Evolutionary conservation across 2,797 vertebrate genomes (phyloP), one percentile per base, ranked within the genome.

Genomic region (Ispidina picta): DNA sequence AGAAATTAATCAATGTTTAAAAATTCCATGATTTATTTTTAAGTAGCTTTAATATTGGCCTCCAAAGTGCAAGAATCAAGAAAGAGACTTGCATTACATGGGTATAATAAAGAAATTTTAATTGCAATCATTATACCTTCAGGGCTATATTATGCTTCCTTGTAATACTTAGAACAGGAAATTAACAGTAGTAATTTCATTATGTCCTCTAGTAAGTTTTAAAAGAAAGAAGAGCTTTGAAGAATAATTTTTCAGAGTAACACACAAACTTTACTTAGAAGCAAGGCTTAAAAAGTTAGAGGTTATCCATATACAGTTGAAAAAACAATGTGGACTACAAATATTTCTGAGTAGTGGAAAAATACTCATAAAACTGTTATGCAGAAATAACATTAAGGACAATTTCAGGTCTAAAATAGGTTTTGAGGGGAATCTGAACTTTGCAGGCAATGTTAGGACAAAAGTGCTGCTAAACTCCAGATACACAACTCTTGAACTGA

Each of bases 131-230:
- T 74, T 91, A 35, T 28, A 88, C 25, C 59, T 78, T 39, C 46
- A 75, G 58, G 80, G 14, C 35, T 83, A 28, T 56, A 69, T 52
- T 88, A 48, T 44, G 7, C 44, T 86, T 86, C 41, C 56, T 49
- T 83, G 39, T 88, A 88, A 75, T 72, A 69, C 10, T 80, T 51
- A 43, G 46, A 74, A 55, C 15, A 92, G 54, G 70, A 95, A 90
- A 83, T 73, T 49, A 92, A 73, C 48, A 63, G 31, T 5, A 72
- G 44, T 63, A 75, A 66, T 83, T 84, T 81, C 17, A 82, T 55
- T 1, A 59, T 70, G 78, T 59, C 14, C 29, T 58, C 72, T 63
- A 55, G 2, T n/a, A 89, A 71, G 19, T 66, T 91, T 70, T 59
- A 46, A 68, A 86, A 81, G 22, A 64, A 68, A 77, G 11, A 71